Evolutionary conservation across 2,797 vertebrate genomes (phyloP), one percentile per base, ranked within the genome.

Genomic region (Fistularia commersonii): DNA sequence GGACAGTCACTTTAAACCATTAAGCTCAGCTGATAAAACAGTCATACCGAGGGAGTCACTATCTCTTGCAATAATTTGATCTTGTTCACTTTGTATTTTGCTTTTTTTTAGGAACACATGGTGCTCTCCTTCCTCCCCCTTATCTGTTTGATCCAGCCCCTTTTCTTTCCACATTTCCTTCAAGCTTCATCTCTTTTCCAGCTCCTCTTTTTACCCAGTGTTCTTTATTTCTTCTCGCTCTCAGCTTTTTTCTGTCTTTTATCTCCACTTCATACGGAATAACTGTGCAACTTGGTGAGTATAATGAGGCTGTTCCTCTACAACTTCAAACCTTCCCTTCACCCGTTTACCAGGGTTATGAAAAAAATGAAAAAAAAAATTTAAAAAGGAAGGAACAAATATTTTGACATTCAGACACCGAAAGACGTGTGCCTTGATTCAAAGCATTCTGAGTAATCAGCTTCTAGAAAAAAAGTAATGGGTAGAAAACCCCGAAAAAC

Each of bases 301-400:
- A 89, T 90, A 92, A 91, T 90, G 88, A 91, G 89, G 81, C 84
- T 87, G 81, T 88, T 90, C 86, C 85, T 87, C 81, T 83, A 77
- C 82, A 81, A 83, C 88, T 87, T 90, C 85, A 86, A 86, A 86
- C 80, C 83, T 71, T 83, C 75, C 77, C 75, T 75, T 72, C 66
- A 67, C 76, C 73, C 60, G 49, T 78, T 87, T 79, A 61, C 72
- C 80, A 69, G 68, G 69, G 77, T 79, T 85, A 76, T 82, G n/a
- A n/a, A n/a, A n/a, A n/a, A n/a, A n/a, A n/a, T n/a, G n/a, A n/a
- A n/a, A n/a, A n/a, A n/a, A n/a, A n/a, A n/a, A n/a, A n/a, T n/a
- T 74, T 85, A 89, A 90, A 86, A 87, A 86, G 84, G 77, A 77
- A 59, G 74, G 83, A 81, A 87, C 87, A 89, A 90, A 91, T 88